These are phyloP conservation scores for Bicyclus anynana DNA, from an alignment of 1,140 invertebrate species.

Conservation along the genomic window DNA sequence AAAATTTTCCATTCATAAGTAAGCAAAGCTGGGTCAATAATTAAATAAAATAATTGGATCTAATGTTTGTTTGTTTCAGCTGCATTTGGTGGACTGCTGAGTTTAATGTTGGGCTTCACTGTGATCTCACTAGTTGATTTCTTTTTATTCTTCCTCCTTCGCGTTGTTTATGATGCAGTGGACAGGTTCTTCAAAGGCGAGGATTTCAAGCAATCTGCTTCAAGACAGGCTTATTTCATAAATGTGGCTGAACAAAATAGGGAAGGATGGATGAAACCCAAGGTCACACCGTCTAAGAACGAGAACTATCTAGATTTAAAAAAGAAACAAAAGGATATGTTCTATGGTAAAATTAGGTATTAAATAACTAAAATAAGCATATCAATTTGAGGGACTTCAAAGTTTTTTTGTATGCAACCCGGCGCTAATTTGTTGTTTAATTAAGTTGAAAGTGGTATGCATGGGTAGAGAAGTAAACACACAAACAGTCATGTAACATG, in stretches of 20 bases:
- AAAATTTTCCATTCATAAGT: too few species aligned
- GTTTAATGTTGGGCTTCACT: slow-evolving; percentile 82
- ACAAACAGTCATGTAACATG: too few species aligned
- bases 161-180: slow-evolving; percentile 29
- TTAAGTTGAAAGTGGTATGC: too few species aligned
- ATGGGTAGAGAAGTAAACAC: too few species aligned
- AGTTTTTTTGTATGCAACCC: too few species aligned
- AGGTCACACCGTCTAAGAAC: background rate
- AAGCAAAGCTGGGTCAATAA: too few species aligned
- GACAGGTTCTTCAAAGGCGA: slow-evolving; percentile 1
- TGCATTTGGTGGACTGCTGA: slow-evolving; percentile 82
- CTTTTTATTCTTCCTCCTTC: slow-evolving; percentile 78
- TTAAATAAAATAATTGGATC: background rate
- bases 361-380: background rate
- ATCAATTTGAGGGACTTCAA: too few species aligned
- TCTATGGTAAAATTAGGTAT: background rate
- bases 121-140: slow-evolving; percentile 83
- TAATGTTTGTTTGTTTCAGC: slow-evolving; percentile 70
- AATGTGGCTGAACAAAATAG: slow-evolving; percentile 26
- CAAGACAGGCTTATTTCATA: slow-evolving; percentile 15
- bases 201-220: background rate
- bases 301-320: background rate
- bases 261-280: slow-evolving; percentile 7
- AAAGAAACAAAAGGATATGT: background rate
- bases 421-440: too few species aligned